Base-by-base conservation (phyloP, 2,888 invertebrate species). In the Ectemnius continuus region DNA sequence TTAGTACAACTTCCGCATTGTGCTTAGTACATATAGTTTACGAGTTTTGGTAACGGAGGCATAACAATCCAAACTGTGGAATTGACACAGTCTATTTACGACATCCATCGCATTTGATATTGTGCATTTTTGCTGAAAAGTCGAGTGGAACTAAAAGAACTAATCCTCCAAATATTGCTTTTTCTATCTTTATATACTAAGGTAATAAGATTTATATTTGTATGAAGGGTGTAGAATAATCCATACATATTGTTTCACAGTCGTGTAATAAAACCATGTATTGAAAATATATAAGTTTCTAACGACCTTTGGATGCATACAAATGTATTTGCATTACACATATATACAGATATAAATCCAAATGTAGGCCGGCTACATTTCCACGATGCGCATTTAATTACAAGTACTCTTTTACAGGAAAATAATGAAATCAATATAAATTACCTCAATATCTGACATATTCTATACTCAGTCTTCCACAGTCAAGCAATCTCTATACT, bases 171-270 rank as follows among this genome's bases (percentile, higher is more conserved):
- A 28, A 58, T 74, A 61, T 78, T 81, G 75, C 65, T 78, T 83
- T 79, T 82, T 82, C 67, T 76, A 82, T 80, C 74, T 80, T 76
- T 80, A 58, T 84, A 82, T 69, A 73, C 20, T 67, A 64, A 76
- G 57, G 16, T 70, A 36, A 70, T 80, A 75, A 82, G 59, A 67
- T 76, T 73, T 82, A 68, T 65, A 80, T 82, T 83, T 82, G 60
- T 82, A 82, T 75, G 28, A 73, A 70, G 60, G 68, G 74, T 68
- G 48, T 60, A 67, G 64, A 75, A 64, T 68, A 73, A 77, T 79
- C 52, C 58, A 69, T 70, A 75, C 59, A 70, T 70, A 63, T 76
- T 67, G 52, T 73, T 75, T 77, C 65, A 76, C 68, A 75, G 69
- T 64, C 57, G 46, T 77, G 60, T 79, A 75, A 74, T 76, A 73